Evolutionary conservation across 2,113 vertebrate genomes (phyloP).

Genomic region (Tetrax tetrax): DNA sequence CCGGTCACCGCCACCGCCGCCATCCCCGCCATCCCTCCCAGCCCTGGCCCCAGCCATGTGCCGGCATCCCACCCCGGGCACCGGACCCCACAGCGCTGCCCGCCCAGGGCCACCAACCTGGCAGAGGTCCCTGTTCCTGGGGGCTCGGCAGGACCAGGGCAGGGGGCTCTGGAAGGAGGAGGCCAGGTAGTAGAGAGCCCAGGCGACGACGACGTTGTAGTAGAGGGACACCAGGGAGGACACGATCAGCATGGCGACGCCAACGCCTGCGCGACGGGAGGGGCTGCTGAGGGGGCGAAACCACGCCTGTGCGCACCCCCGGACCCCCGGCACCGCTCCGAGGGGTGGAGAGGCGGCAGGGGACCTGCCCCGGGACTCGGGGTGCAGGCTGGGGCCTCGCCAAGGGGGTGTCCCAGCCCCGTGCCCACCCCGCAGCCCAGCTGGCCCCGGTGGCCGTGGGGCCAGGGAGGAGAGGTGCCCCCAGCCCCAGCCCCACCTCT

Average conservation of each 20-base stretch:
- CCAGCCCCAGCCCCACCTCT: constrained; percentile 72
- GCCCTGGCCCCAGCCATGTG: neutral
- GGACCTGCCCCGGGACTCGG: neutral
- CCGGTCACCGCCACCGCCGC: neutral
- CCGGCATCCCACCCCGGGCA: neutral
- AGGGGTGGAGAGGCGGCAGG: neutral
- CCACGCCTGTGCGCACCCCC: neutral
- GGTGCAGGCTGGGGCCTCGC: neutral
- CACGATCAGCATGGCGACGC: constrained; percentile 92
- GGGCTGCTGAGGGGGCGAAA: too few species aligned
- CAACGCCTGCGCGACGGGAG: constrained; percentile 77
- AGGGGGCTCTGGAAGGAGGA: constrained; percentile 87
- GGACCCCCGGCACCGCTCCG: fast-evolving
- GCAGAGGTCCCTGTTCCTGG: constrained; percentile 75
- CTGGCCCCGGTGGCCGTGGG: fast-evolving
- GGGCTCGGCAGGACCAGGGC: constrained; percentile 91
- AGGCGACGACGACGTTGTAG: constrained; percentile 92
- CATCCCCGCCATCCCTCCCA: fast-evolving
- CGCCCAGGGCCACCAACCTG: constrained; percentile 21
- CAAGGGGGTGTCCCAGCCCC: neutral
- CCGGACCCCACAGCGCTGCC: neutral
- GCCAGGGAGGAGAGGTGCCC: neutral
- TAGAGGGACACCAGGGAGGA: constrained; percentile 92
- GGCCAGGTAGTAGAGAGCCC: constrained; percentile 94
- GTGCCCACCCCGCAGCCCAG: neutral